Evolutionary conservation across 1,140 invertebrate species (phyloP).

Genomic region (Hylaeus volcanicus): DNA sequence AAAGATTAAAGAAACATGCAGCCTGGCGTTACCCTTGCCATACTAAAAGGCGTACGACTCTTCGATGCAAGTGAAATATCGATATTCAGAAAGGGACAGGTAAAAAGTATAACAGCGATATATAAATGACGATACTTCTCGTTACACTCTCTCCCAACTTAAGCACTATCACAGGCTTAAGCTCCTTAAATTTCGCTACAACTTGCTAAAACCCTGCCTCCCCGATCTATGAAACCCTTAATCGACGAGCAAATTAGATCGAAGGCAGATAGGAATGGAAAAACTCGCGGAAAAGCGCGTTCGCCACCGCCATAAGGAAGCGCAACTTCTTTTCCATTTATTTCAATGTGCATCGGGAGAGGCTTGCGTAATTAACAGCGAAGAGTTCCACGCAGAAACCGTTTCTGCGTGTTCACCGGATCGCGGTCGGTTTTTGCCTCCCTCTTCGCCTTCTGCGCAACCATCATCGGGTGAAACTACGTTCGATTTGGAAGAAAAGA

Average conservation of each 20-base stretch:
- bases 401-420: too few species aligned
- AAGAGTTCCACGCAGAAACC: neutral
- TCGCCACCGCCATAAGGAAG: slow-evolving; percentile 8
- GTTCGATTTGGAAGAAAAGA: slow-evolving; percentile 11
- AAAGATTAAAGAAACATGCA: too few species aligned
- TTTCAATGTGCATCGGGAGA: slow-evolving; percentile 20
- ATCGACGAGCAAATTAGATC: slow-evolving; percentile 8
- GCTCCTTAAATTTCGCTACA: too few species aligned
- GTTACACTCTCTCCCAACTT: too few species aligned
- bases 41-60: too few species aligned
- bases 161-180: too few species aligned
- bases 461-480: slow-evolving; percentile 1
- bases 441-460: neutral
- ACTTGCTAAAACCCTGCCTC: neutral
- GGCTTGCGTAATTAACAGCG: slow-evolving; percentile 14
- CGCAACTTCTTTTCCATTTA: neutral
- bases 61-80: too few species aligned
- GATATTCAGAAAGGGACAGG: too few species aligned
- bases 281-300: slow-evolving; percentile 19
- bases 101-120: too few species aligned
- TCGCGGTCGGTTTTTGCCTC: neutral
- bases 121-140: too few species aligned
- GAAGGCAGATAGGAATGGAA: slow-evolving; percentile 14
- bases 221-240: neutral
- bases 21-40: too few species aligned